Percentiles rank a stretch among this genome's conserved stretches.
Conservation (phyloP, 1,140 invertebrate genomes). For the Portunus trituberculatus region DNA sequence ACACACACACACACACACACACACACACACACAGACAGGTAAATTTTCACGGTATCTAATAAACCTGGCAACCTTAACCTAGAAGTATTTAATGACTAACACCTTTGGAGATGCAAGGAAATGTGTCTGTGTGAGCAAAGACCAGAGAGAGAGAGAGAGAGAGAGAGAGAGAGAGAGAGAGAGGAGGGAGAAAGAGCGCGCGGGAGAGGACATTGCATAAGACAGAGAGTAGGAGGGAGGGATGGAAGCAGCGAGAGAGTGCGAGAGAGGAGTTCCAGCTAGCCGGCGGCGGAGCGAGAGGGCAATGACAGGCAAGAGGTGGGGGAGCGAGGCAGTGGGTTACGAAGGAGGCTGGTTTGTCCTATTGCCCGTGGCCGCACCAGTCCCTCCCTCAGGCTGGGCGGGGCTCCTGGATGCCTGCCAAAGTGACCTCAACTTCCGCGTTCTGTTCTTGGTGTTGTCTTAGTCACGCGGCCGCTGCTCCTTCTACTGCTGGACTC, state of each 20-base stretch:
- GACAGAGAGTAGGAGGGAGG: neutral
- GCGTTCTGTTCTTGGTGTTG: neutral
- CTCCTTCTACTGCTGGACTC: neutral
- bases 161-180: neutral
- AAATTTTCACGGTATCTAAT: neutral
- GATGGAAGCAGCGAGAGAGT: neutral
- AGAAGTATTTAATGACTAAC: neutral
- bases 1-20: constrained; percentile 17
- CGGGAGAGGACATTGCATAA: neutral
- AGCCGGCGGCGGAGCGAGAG: neutral
- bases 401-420: neutral
- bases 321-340: neutral
- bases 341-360: neutral
- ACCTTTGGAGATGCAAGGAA: no score
- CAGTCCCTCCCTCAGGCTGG: neutral
- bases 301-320: neutral
- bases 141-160: neutral
- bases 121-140: no score
- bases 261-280: neutral
- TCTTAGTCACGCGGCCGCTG: no score
- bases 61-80: neutral
- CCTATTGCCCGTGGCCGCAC: neutral
- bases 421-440: neutral
- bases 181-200: neutral
- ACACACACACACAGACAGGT: neutral